Evolutionary conservation across 2,888 invertebrate species (phyloP).

Genomic region (Leptura quadrifasciata): DNA sequence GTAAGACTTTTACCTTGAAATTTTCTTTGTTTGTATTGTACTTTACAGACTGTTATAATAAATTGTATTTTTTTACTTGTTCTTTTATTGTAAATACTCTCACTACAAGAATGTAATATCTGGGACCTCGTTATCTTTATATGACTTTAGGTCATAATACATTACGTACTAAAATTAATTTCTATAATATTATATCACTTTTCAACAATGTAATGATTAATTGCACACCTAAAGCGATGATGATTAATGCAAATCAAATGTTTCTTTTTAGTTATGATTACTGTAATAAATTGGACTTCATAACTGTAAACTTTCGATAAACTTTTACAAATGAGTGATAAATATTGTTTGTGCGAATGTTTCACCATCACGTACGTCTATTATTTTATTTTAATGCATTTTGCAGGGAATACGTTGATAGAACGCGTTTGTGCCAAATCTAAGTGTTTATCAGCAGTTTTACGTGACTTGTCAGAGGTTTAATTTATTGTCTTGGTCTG

Average conservation of each 20-base stretch:
- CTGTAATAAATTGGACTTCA: background rate
- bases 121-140: no score
- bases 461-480: background rate
- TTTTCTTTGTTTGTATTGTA: no score
- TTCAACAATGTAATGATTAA: constrained; percentile 5
- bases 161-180: background rate
- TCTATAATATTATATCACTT: background rate
- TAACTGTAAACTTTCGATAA: constrained; percentile 25
- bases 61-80: no score
- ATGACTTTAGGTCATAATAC: no score
- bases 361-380: background rate
- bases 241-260: constrained; percentile 8
- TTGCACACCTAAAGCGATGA: constrained; percentile 2
- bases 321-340: background rate
- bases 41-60: no score
- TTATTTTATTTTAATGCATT: background rate
- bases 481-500: background rate
- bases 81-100: no score
- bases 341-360: background rate
- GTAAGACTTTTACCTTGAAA: no score
- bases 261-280: constrained; percentile 11
- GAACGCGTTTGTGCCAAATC: background rate
- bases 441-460: background rate
- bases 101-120: no score
- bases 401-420: background rate